Evolutionary conservation across 2,113 vertebrate species (phyloP).

Genomic region (Indri indri): DNA sequence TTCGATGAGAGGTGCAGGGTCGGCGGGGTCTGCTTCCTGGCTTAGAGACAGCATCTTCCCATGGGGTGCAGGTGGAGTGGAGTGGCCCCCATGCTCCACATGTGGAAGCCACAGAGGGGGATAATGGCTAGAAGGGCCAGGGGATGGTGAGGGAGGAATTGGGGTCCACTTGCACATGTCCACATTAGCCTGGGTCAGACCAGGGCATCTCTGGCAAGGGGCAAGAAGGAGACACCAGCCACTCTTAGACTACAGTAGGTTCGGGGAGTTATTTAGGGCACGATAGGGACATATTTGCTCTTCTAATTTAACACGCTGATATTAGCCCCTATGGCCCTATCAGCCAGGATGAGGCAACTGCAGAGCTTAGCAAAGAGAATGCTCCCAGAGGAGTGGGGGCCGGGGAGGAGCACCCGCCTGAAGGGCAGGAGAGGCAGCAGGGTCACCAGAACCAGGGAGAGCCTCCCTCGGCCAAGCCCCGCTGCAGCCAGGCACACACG

Average conservation of each 20-base stretch:
- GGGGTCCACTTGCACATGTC: neutral
- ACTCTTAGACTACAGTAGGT: neutral
- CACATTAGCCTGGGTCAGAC: neutral
- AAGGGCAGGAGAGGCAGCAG: neutral
- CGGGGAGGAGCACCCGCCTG: neutral
- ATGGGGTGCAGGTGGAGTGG: accelerated
- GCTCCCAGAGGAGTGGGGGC: accelerated
- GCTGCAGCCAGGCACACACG: neutral
- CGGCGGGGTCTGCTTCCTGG: neutral
- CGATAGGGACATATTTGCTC: neutral
- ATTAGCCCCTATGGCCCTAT: neutral
- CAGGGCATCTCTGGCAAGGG: neutral
- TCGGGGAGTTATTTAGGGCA: neutral
- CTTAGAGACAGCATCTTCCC: neutral
- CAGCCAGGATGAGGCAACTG: accelerated
- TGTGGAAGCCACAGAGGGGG: neutral
- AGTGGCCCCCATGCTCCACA: neutral
- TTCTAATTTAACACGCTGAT: neutral
- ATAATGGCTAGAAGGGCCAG: no score
- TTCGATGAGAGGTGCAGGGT: accelerated
- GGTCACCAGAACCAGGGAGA: neutral
- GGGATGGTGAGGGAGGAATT: neutral
- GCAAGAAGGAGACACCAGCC: neutral
- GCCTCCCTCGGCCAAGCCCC: neutral
- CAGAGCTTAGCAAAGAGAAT: neutral